A percentile compares a stretch with the other conserved stretches of the same genome.
These are phyloP conservation scores for Aurelia coerulea DNA, from an alignment of 30 jellyfish, hydroid and myxozoan species.

Conservation along the genomic window DNA sequence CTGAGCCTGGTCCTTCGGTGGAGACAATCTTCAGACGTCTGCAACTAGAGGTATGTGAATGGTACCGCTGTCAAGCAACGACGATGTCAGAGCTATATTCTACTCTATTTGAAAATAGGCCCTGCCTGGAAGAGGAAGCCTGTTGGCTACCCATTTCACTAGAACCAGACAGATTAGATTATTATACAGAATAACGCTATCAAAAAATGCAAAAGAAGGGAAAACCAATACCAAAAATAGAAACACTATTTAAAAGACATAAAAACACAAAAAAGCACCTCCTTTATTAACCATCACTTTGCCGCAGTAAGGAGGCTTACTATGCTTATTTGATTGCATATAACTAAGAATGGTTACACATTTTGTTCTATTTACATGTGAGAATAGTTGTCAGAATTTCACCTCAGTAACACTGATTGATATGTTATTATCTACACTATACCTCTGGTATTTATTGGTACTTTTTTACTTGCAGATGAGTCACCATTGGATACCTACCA, in stretches of 20 bases:
- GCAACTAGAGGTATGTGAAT: not conserved
- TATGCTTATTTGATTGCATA: not conserved
- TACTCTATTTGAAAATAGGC: not conserved
- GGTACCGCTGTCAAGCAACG: not conserved
- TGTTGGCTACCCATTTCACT: too few species aligned
- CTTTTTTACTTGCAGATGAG: not conserved
- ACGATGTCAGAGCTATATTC: constrained; percentile 6
- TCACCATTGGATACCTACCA: not conserved
- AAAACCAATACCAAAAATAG: too few species aligned
- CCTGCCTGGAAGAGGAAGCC: not conserved
- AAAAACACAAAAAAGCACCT: not conserved
- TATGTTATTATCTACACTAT: not conserved
- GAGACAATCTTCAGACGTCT: not conserved
- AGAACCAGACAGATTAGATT: too few species aligned
- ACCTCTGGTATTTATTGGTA: not conserved
- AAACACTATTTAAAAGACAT: too few species aligned
- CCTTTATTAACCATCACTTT: too few species aligned
- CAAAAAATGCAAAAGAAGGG: too few species aligned
- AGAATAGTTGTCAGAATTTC: not conserved
- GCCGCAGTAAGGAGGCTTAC: too few species aligned
- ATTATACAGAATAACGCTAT: too few species aligned
- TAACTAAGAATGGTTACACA: not conserved
- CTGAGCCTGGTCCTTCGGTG: not conserved
- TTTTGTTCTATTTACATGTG: not conserved
- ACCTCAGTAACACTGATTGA: not conserved